Base-by-base conservation (phyloP, 1,140 invertebrate species). In the Epicauta chinensis region DNA sequence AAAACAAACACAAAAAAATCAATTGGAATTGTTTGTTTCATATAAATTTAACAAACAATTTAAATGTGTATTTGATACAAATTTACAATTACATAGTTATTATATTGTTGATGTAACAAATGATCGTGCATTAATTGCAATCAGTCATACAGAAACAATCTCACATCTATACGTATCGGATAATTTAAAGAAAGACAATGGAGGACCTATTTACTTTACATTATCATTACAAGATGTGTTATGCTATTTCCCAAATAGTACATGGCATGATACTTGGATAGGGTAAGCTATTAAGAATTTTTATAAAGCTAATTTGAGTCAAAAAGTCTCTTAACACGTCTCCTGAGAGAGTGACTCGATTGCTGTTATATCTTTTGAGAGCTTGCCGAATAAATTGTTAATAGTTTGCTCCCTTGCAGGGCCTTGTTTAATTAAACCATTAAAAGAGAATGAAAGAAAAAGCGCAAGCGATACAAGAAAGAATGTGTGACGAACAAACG, bases 41-140 rank as follows among this genome's bases (percentile, higher is more conserved):
- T 84, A 87, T 60, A 84, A 86, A 66, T 72, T 81, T 38, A 76
- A 79, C 9, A 72, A 72, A 5, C 92, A 92, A 66, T 67, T 81
- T 17, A 78, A 77, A 54, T 87, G 90, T 0, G 67, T 81, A 38
- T 93, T 95, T 66, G 82, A 87, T 43, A 81, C 82, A 0, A 77
- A 82, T 53, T 62, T 85, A 3, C 72, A 80, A 12, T 72, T 79
- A 10, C 75, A 73, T 62, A 83, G 88, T 55, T 93, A 84, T 67
- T 88, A 89, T 64, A 80, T 95, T 16, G 87, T 84, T 2, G 91
- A 95, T 67, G 86, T 92, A 0, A 82, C 84, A 6, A 81, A 86
- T 55, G 83, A 82, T 55, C 79, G 89, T 71, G 77, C 89, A 39
- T 84, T 95, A 63, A 78, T 93, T 36, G 87, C 88, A 58, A 86